Evolutionary conservation across 2,113 vertebrate genomes (phyloP).

Genomic region (Ptilorrhoa leucosticta): DNA sequence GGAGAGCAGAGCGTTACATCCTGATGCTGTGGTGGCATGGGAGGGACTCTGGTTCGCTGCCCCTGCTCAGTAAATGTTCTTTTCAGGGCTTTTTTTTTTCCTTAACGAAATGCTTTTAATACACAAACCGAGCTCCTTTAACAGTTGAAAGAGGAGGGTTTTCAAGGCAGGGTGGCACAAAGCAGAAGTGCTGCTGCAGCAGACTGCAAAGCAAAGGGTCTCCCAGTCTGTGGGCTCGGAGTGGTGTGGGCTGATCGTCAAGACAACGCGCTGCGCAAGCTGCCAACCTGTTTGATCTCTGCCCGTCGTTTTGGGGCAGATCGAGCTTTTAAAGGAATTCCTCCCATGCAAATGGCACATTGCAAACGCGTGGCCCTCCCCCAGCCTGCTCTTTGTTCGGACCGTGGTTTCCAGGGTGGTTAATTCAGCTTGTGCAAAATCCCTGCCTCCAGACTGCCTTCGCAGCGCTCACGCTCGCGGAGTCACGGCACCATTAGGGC

Average conservation of each 20-base stretch:
- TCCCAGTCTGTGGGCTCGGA: neutral
- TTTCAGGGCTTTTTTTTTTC: neutral
- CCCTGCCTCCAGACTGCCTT: neutral
- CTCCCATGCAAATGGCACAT: neutral
- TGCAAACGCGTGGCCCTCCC: rapidly evolving
- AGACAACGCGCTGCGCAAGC: neutral
- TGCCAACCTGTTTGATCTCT: neutral
- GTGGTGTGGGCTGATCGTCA: neutral
- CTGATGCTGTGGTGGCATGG: neutral
- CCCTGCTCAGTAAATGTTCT: neutral
- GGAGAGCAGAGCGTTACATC: neutral
- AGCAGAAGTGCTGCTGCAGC: neutral
- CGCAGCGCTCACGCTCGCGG: rapidly evolving
- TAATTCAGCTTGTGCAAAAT: neutral
- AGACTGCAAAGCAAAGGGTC: neutral
- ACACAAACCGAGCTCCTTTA: neutral
- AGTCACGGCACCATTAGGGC: neutral
- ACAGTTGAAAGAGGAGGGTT: neutral
- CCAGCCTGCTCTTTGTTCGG: neutral
- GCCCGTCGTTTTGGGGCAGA: neutral
- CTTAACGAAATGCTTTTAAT: neutral
- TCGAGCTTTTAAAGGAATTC: neutral
- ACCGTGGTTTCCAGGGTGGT: neutral
- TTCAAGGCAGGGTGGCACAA: neutral
- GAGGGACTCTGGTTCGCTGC: neutral